Evolutionary conservation across 2,888 invertebrate species (phyloP), one percentile per base, ranked within the genome.

Genomic region (Muscina levida): DNA sequence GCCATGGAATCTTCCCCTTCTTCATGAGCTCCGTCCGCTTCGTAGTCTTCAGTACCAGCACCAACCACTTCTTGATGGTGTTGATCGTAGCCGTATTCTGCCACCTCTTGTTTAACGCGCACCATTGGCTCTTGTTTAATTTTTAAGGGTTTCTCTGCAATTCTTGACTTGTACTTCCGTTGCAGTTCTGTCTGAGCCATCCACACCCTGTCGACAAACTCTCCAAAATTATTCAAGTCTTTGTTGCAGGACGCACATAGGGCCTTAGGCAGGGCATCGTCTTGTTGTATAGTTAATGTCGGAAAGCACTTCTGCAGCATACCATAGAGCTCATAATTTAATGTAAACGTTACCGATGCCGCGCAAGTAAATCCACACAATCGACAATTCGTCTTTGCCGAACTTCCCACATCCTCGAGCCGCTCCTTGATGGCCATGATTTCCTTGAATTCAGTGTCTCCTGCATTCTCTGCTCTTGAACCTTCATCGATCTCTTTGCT

Each of bases 271-370:
- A 89, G 75, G 8, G 85, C 86, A 66, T 90, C 91, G 39, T 90
- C 89, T 59, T 88, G 86, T 48, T 88, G 86, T 31, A 90, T 89
- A 71, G 90, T 90, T 1, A 90, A 81, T 0, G 90, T 88, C 5
- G 90, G 90, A 78, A 90, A 90, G 66, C 90, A 90, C 81, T 90
- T 89, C 68, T 90, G 89, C 31, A 90, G 86, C 87, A 90, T 88
- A 8, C 87, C 88, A 67, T 88, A 90, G 0, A 90, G 84, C 82
- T 90, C 90, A 24, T 88, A 89, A 65, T 89, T 90, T 11, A 87
- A 87, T 0, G 88, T 86, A 46, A 90, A 90, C 0, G 88, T 88
- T 0, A 88, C 87, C 0, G 82, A 87, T 68, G 83, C 84, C 1
- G 83, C 79, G 2, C 87, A 87, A 1, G 83, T 78, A 0, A 83